A percentile compares a stretch with the other conserved stretches of the same genome.
Conservation (phyloP, 2,113 vertebrate genomes). For the Caloenas nicobarica region DNA sequence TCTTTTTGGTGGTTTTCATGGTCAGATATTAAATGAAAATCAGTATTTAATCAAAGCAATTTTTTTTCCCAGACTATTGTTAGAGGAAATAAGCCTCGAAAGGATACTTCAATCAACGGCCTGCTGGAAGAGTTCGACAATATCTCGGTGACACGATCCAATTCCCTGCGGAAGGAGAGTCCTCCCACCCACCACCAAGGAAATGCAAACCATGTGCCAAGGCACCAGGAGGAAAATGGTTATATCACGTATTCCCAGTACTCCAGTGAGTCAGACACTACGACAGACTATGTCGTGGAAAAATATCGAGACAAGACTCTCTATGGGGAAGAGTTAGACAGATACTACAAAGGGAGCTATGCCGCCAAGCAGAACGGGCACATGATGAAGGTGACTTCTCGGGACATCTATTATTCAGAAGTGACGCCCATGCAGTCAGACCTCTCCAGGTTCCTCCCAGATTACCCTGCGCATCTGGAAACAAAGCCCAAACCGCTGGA, state of each 20-base stretch:
- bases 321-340: slow-evolving; percentile 83
- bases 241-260: slow-evolving; percentile 91
- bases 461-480: slow-evolving; percentile 89
- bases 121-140: slow-evolving; percentile 97
- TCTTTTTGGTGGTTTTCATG: neutral
- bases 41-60: slow-evolving; percentile 48
- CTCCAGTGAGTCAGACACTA: slow-evolving; percentile 89
- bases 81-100: slow-evolving; percentile 91
- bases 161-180: slow-evolving; percentile 96
- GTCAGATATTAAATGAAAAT: neutral
- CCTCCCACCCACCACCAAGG: slow-evolving; percentile 87
- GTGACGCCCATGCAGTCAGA: slow-evolving; percentile 86
- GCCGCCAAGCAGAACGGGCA: slow-evolving; percentile 90
- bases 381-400: slow-evolving; percentile 73
- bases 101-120: slow-evolving; percentile 94
- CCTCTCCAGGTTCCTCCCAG: slow-evolving; percentile 83
- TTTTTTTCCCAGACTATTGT: slow-evolving; percentile 89
- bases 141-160: slow-evolving; percentile 97
- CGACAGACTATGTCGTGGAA: slow-evolving; percentile 81
- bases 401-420: slow-evolving; percentile 86
- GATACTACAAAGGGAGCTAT: slow-evolving; percentile 77
- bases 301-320: slow-evolving; percentile 75
- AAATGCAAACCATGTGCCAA: slow-evolving; percentile 72
- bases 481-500: slow-evolving; percentile 83
- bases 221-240: slow-evolving; percentile 89